Percentiles rank a stretch among this genome's conserved stretches.
These are phyloP conservation scores for Neosalanx taihuensis DNA, from an alignment of 2,797 vertebrate species.

Conservation along the genomic window DNA sequence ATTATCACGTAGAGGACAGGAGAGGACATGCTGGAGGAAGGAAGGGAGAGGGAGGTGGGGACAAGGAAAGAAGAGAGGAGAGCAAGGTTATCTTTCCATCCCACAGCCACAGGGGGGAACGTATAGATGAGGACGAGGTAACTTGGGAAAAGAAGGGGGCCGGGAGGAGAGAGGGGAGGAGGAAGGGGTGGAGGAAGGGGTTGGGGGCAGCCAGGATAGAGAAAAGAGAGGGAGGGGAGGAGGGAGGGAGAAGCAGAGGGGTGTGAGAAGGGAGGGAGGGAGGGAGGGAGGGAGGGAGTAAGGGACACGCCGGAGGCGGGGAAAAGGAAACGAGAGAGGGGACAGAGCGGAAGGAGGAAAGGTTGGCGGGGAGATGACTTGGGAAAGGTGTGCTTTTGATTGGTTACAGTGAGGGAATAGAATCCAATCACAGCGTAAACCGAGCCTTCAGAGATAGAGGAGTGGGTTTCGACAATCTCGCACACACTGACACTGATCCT, in stretches of 20 bases:
- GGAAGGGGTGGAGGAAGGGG: neutral
- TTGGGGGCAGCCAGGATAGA: neutral
- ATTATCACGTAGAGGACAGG: slow-evolving; percentile 24
- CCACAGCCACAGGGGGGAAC: too few relatives aligned
- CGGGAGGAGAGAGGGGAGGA: neutral
- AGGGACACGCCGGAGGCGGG: neutral
- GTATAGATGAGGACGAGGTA: neutral
- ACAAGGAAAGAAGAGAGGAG: slow-evolving; percentile 17
- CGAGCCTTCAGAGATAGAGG: neutral
- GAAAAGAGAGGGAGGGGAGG: neutral
- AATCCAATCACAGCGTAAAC: slow-evolving; percentile 39
- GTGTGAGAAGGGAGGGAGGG: neutral
- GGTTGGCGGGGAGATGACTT: slow-evolving; percentile 32
- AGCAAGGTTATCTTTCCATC: neutral
- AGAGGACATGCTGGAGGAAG: slow-evolving; percentile 9
- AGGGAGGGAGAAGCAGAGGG: neutral
- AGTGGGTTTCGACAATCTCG: neutral
- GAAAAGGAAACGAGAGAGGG: slow-evolving; percentile 11
- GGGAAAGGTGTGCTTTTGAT: slow-evolving; percentile 35
- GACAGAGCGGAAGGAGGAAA: neutral
- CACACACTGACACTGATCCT: neutral
- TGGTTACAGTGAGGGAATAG: slow-evolving; percentile 30
- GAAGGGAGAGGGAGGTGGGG: slow-evolving; percentile 19
- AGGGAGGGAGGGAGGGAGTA: neutral
- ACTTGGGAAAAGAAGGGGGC: neutral